Evolutionary conservation across 2,888 invertebrate species (phyloP), one percentile per base, ranked within the genome.

Genomic region (Agrochola lota): DNA sequence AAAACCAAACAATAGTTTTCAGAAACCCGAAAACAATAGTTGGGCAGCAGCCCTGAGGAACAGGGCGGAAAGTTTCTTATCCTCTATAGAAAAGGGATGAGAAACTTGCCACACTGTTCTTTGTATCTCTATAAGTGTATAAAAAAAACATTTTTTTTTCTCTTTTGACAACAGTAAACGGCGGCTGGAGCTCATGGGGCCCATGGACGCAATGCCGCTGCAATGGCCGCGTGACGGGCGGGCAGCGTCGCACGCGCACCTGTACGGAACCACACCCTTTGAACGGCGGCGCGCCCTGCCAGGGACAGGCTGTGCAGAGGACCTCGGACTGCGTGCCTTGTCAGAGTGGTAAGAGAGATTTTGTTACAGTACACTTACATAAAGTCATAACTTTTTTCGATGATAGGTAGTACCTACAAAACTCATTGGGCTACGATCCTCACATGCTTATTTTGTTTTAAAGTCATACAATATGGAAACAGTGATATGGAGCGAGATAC

Each of bases 181-280:
- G 99, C n/a, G 99, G 98, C 74, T 99, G 99, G 99, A 98, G 99
- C 70, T 97, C 98, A 7, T 99, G 99, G 99, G 98, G 98, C 20
- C 96, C 98, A 0, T 99, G 99, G 99, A 97, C 98, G 15, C 98
- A 98, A 83, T 99, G 99, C 95, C 97, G 98, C 85, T 99, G 99
- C 96, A 98, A 98, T 79, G 98, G 98, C 0, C 97, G 97, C 69
- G 95, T 97, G 75, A 97, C 98, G 26, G 98, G 98, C 59, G 98
- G 98, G 4, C 98, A 98, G 95, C 98, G 98, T 90, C 97, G 99
- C 82, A 98, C 98, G 46, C 97, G 99, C 81, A 97, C 98, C 67
- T 99, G 99, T 95, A 98, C 98, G 74, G 98, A 98, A 93, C 99
- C 99, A 0, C 97, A 98, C 81, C 99, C 99, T 0, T 97, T 99